Evolutionary conservation across 2,113 vertebrate genomes (phyloP).

Genomic region (Myrmecobius fasciatus): DNA sequence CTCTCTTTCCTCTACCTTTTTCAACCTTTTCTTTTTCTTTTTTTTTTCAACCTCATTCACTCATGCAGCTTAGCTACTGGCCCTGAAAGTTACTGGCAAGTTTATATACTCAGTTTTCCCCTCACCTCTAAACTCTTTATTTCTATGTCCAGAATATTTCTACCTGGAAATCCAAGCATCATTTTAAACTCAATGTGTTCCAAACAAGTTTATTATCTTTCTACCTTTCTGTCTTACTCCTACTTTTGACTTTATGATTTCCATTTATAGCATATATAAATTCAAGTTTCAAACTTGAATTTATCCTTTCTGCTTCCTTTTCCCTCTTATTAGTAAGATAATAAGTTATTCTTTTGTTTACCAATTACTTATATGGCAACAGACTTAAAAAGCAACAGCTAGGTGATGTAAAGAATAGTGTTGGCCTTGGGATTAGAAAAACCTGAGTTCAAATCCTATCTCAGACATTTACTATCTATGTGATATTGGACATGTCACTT

Average conservation of each 20-base stretch:
- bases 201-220: not conserved
- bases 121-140: not conserved
- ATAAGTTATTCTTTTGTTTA: not conserved
- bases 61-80: not conserved
- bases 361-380: not conserved
- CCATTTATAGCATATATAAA: no score
- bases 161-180: not conserved
- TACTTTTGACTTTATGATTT: not conserved
- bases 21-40: no score
- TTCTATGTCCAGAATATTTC: not conserved
- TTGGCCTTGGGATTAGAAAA: not conserved
- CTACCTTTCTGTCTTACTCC: not conserved
- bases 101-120: not conserved
- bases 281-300: not conserved
- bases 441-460: not conserved
- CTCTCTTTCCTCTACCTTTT: no score
- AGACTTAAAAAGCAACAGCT: not conserved
- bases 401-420: not conserved
- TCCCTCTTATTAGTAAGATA: not conserved
- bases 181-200: not conserved
- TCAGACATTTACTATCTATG: no score
- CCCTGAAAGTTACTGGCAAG: not conserved
- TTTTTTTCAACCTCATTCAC: not conserved
- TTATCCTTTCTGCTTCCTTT: not conserved
- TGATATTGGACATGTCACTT: no score